phyloP scores from a whole-genome alignment of 1,140 invertebrate species.

The Ostrea edulis region DNA sequence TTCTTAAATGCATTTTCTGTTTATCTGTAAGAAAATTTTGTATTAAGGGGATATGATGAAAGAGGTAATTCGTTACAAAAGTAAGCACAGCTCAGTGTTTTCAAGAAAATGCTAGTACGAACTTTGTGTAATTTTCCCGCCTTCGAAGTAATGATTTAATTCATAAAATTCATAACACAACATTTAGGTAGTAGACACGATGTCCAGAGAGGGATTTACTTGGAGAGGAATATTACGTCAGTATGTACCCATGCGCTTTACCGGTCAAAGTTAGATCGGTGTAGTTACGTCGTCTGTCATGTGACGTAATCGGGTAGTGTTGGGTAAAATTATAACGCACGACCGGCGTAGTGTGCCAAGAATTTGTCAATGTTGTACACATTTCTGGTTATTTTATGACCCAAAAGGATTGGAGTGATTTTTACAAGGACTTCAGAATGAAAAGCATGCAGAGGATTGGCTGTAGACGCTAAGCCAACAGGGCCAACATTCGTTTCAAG shows the following conservation, averaged over 20 bases:
- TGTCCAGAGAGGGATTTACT: not conserved
- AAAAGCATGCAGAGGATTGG: slow-evolving; percentile 16
- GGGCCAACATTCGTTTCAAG: not conserved
- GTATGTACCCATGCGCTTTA: not conserved
- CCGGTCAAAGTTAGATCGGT: not conserved
- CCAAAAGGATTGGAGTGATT: not conserved
- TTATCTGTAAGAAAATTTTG: not conserved
- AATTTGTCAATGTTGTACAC: slow-evolving; percentile 15
- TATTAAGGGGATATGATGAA: not conserved
- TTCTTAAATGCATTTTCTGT: not conserved
- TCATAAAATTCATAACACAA: not conserved
- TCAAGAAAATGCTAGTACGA: not conserved
- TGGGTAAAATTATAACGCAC: not conserved
- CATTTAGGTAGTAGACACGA: slow-evolving; percentile 5
- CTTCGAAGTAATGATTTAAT: not conserved
- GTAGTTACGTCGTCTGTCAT: slow-evolving; percentile 9
- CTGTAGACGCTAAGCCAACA: not conserved
- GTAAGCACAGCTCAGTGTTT: not conserved
- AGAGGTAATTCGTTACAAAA: not conserved
- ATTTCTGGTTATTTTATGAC: slow-evolving; percentile 22
- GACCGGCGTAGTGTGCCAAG: not conserved
- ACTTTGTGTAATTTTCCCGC: not conserved
- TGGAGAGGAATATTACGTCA: not conserved
- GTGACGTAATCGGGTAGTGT: slow-evolving; percentile 27
- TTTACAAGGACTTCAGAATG: not conserved